Conservation (phyloP, 2,113 vertebrate genomes). For the Hippocampus comes region DNA sequence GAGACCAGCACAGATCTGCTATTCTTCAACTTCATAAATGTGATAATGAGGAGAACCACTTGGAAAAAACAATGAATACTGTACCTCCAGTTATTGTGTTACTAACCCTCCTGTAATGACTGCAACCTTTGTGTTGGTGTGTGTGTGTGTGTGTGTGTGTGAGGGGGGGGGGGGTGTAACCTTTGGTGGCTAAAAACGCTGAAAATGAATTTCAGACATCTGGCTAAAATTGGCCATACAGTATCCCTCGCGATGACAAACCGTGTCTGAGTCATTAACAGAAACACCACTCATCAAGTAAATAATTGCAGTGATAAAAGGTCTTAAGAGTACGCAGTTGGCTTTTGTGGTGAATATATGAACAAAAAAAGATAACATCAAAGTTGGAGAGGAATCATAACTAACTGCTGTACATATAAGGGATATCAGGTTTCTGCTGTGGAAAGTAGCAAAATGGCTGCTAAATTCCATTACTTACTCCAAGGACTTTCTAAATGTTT, state of each 20-base stretch:
- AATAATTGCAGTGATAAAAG: not conserved
- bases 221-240: not conserved
- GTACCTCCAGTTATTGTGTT: no score
- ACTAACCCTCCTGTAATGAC: no score
- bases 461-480: not conserved
- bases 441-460: not conserved
- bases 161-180: no score
- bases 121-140: no score
- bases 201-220: not conserved
- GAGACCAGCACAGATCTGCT: no score
- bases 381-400: not conserved
- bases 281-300: not conserved
- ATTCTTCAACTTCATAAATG: no score
- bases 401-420: not conserved
- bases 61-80: no score
- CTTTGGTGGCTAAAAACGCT: no score
- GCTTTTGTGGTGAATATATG: not conserved
- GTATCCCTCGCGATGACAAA: not conserved
- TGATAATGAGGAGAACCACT: no score
- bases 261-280: not conserved
- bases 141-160: no score
- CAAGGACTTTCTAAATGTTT: slow-evolving; percentile 14
- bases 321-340: no score
- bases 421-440: not conserved
- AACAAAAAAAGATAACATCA: not conserved